Conservation (phyloP, 2,113 vertebrate species). For the Petrocephalus zakoni region DNA sequence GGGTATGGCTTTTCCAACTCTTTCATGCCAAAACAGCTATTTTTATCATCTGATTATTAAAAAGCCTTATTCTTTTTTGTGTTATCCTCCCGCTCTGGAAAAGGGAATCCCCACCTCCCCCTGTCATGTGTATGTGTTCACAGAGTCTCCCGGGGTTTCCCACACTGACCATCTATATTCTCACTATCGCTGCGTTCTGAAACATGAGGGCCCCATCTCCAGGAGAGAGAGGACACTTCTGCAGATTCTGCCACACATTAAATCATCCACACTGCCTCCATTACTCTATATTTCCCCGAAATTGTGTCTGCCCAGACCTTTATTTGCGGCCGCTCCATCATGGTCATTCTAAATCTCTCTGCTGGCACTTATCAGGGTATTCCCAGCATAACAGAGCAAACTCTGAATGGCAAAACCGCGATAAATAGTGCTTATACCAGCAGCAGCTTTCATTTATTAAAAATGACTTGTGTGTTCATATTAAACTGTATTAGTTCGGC, state of each 20-base stretch:
- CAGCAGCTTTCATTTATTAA: neutral
- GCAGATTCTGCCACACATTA: neutral
- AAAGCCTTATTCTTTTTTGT: no score
- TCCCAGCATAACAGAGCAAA: neutral
- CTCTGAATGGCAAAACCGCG: neutral
- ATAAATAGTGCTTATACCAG: neutral
- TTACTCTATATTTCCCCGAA: neutral
- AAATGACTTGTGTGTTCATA: neutral
- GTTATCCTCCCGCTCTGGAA: neutral
- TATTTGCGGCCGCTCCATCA: neutral
- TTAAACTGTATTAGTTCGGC: neutral
- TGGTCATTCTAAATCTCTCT: neutral
- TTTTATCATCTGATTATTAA: neutral
- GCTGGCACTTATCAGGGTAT: neutral
- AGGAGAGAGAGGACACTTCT: neutral
- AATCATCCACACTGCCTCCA: neutral
- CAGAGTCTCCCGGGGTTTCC: neutral
- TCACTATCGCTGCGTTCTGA: neutral
- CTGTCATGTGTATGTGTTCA: neutral
- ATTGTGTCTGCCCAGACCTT: neutral
- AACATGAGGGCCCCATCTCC: neutral
- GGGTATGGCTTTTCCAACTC: neutral
- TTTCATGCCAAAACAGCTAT: neutral
- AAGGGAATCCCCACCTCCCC: neutral
- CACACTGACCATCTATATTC: neutral